These are phyloP conservation scores for Eolophus roseicapilla DNA, from an alignment of 2,113 vertebrate species.

Conservation along the genomic window DNA sequence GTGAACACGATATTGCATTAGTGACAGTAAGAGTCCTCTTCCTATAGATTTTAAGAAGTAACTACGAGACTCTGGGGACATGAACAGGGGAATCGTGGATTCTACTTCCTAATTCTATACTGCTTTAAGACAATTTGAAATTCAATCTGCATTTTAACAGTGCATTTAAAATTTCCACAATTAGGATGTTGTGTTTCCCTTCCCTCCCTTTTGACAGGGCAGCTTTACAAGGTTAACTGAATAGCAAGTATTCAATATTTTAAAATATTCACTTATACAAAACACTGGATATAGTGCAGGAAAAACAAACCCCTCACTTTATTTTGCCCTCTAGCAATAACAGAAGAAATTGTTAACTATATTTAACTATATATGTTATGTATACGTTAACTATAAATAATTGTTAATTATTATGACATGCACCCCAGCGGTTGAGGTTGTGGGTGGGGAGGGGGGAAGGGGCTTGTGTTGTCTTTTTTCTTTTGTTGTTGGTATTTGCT, in stretches of 20 bases:
- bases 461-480: background rate
- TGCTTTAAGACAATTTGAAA: background rate
- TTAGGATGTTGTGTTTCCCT: background rate
- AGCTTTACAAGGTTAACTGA: background rate
- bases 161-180: background rate
- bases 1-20: background rate
- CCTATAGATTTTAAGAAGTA: background rate
- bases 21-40: background rate
- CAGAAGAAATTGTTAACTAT: background rate
- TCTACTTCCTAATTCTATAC: background rate
- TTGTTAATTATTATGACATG: background rate
- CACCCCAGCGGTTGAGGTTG: background rate
- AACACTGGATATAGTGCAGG: background rate
- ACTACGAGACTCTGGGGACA: background rate
- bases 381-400: no score
- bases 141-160: background rate
- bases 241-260: background rate
- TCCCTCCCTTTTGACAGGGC: background rate
- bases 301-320: background rate
- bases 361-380: no score
- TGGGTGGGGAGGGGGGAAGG: no score
- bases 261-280: background rate
- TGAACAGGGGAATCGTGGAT: background rate
- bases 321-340: background rate
- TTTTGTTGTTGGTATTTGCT: background rate